Percentiles rank a stretch among this genome's conserved stretches.
These are phyloP conservation scores for Ceratotherium simum DNA, from an alignment of 2,113 vertebrate genomes.

Conservation along the genomic window DNA sequence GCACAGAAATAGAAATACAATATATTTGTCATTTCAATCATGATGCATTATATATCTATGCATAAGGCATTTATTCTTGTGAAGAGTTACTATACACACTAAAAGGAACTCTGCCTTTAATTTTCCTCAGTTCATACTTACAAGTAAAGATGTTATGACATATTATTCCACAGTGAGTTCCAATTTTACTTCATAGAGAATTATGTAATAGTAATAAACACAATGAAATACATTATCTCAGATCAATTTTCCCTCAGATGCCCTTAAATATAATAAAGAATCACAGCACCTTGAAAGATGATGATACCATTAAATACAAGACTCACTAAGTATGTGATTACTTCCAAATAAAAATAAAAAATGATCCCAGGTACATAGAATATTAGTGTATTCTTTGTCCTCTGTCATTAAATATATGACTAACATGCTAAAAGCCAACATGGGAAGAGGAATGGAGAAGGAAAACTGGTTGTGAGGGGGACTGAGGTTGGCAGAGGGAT, in stretches of 20 bases:
- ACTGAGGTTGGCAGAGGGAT: neutral
- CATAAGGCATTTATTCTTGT: constrained; percentile 7
- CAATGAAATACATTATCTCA: neutral
- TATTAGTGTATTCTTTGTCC: neutral
- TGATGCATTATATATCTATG: neutral
- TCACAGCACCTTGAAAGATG: neutral
- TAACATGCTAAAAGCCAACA: constrained; percentile 11
- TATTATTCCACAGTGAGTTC: constrained; percentile 11
- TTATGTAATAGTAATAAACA: neutral
- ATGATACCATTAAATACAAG: neutral
- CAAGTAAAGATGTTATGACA: neutral
- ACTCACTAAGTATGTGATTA: neutral
- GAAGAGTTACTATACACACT: neutral
- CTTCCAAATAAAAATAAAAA: constrained; percentile 27
- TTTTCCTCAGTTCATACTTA: neutral
- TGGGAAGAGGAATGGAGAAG: neutral
- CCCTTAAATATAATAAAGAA: constrained; percentile 13
- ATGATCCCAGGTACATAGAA: neutral
- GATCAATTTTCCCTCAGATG: neutral
- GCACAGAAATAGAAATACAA: neutral
- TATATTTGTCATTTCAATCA: neutral
- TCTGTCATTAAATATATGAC: constrained; percentile 6
- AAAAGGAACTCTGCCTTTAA: constrained; percentile 28
- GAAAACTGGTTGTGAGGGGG: neutral
- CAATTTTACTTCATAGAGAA: neutral